Evolutionary conservation across 2,113 vertebrate genomes (phyloP).

Genomic region (Gnathonemus longibarbis): DNA sequence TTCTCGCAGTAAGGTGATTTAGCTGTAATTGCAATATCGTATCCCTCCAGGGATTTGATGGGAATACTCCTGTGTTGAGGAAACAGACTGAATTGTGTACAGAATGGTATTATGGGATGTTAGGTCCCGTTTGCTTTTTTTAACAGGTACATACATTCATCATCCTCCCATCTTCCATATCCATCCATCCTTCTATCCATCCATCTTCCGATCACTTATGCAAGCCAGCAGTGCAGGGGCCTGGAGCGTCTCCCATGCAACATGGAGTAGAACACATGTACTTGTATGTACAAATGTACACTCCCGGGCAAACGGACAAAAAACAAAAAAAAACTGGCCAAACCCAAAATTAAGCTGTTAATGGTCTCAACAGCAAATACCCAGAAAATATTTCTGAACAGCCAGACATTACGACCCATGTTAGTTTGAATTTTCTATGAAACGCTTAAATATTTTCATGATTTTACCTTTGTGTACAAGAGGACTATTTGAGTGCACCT

Average conservation of each 20-base stretch:
- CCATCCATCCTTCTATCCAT: background rate
- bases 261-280: background rate
- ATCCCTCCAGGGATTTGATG: constrained; percentile 16
- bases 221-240: background rate
- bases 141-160: background rate
- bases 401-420: too few species aligned
- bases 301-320: too few species aligned
- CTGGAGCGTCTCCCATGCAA: too few species aligned
- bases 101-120: constrained; percentile 33
- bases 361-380: too few species aligned
- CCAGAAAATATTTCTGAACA: too few species aligned
- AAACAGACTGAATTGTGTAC: constrained; percentile 20
- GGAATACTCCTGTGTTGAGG: background rate
- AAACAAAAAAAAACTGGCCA: too few species aligned
- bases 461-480: too few species aligned
- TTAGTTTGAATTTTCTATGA: too few species aligned
- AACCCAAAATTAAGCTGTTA: too few species aligned
- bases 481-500: too few species aligned
- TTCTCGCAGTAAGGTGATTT: constrained; percentile 26
- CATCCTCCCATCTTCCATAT: background rate
- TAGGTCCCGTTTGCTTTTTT: constrained; percentile 11
- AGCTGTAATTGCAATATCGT: constrained; percentile 37
- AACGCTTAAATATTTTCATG: too few species aligned
- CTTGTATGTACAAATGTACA: background rate
- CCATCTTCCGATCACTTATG: background rate